A percentile compares a stretch with the other conserved stretches of the same genome.
Evolutionary conservation across 2,113 vertebrate genomes (phyloP).

Genomic region (Notothenia rossii): DNA sequence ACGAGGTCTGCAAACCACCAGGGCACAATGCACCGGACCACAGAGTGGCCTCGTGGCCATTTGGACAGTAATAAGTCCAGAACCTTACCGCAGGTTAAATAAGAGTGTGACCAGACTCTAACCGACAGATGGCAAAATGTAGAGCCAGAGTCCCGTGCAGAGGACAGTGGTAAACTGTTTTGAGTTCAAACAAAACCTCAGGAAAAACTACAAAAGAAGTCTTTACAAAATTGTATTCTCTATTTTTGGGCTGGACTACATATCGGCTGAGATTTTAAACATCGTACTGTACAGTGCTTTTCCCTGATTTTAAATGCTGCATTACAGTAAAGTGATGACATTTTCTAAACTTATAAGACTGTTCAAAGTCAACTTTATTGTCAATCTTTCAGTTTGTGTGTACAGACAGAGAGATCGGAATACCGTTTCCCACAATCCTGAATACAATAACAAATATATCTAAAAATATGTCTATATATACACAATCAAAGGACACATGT

Average conservation of each 20-base stretch:
- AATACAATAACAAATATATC: too few species aligned
- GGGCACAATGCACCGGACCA: slow-evolving; percentile 73
- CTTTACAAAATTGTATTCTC: background rate
- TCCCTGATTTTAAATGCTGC: too few species aligned
- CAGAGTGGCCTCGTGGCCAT: slow-evolving; percentile 58
- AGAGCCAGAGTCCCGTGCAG: slow-evolving; percentile 43
- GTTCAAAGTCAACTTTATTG: too few species aligned
- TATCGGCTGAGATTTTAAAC: too few species aligned
- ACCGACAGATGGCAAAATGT: slow-evolving; percentile 53
- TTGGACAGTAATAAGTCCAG: slow-evolving; percentile 66
- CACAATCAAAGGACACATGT: too few species aligned
- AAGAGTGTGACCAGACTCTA: slow-evolving; percentile 64
- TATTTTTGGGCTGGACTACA: background rate
- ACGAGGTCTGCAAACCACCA: slow-evolving; percentile 67
- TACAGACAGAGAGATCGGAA: too few species aligned
- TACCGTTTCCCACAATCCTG: too few species aligned
- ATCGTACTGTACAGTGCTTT: too few species aligned
- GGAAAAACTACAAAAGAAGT: slow-evolving; percentile 29
- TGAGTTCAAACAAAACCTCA: slow-evolving; percentile 26
- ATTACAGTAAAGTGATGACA: too few species aligned
- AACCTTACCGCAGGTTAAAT: slow-evolving; percentile 72
- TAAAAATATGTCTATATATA: too few species aligned
- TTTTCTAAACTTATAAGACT: too few species aligned
- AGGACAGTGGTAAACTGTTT: slow-evolving; percentile 22
- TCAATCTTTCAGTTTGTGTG: too few species aligned